Percentiles rank a stretch among this genome's conserved stretches.
Conservation (phyloP, 64 coral and sea anemone genomes). For the Dendronephthya gigantea region DNA sequence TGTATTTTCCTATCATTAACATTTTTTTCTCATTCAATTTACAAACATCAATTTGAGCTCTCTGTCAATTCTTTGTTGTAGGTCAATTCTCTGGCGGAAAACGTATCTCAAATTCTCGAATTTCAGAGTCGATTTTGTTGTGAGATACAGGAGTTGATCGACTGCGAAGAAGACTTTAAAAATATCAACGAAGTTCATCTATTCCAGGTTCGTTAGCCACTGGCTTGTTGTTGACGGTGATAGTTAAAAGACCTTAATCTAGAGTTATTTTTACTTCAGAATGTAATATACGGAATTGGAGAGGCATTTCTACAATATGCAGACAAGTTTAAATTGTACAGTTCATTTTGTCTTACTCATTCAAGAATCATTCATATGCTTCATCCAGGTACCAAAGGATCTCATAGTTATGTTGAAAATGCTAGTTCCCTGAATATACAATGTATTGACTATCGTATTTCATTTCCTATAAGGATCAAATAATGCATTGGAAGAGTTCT, state of each 20-base stretch:
- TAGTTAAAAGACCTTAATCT: background rate
- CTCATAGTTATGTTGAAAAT: background rate
- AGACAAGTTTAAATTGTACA: slow-evolving; percentile 95
- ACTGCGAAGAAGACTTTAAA: background rate
- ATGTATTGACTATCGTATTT: too few relatives aligned
- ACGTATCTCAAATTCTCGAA: background rate
- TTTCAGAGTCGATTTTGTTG: background rate
- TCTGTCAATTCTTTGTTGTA: background rate
- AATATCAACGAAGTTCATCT: background rate
- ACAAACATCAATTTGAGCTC: background rate
- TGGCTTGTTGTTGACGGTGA: background rate
- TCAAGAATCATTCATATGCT: slow-evolving; percentile 84
- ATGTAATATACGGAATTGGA: slow-evolving; percentile 72
- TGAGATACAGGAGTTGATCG: background rate
- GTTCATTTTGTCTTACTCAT: slow-evolving; percentile 90
- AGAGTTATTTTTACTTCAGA: slow-evolving; percentile 27
- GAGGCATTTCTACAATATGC: slow-evolving; percentile 90
- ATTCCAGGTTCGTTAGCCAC: background rate
- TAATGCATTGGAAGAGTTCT: slow-evolving; percentile 64
- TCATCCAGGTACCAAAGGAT: slow-evolving; percentile 47
- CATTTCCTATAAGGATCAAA: slow-evolving; percentile 44
- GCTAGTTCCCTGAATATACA: too few relatives aligned
- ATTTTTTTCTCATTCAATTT: too few relatives aligned
- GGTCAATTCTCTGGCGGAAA: background rate
- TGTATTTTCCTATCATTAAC: background rate